Conservation (phyloP, 2,797 vertebrate species). For the Nyctalus aviator region DNA sequence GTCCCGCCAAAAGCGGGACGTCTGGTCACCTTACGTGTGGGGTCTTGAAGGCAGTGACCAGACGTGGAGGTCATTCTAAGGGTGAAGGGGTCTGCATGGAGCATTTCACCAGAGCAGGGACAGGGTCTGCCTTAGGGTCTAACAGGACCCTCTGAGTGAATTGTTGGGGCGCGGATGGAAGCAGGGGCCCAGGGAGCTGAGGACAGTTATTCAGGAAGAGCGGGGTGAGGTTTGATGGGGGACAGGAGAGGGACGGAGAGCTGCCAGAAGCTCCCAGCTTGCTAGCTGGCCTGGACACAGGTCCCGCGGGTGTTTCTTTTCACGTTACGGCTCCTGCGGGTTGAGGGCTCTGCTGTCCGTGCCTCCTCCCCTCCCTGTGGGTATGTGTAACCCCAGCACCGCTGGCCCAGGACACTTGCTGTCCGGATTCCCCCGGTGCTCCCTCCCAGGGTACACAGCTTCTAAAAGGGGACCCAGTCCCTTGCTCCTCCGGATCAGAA, state of each 20-base stretch:
- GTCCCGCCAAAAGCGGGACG: too few relatives aligned
- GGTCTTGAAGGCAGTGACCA: not conserved
- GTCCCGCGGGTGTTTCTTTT: not conserved
- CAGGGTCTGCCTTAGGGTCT: not conserved
- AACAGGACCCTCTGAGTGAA: not conserved
- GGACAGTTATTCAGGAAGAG: not conserved
- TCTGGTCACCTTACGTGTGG: too few relatives aligned
- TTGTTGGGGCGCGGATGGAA: accelerated
- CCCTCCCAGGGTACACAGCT: not conserved
- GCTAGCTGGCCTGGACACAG: not conserved
- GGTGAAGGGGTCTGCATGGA: not conserved
- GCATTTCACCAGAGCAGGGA: not conserved
- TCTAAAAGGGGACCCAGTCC: not conserved
- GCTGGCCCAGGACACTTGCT: not conserved
- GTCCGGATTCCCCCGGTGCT: not conserved
- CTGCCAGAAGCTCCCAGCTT: not conserved
- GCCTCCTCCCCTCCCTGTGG: not conserved
- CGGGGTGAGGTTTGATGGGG: accelerated
- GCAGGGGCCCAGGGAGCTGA: not conserved
- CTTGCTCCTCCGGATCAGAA: not conserved
- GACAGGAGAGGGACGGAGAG: accelerated
- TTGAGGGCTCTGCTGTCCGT: not conserved
- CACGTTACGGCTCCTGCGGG: not conserved
- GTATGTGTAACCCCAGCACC: not conserved
- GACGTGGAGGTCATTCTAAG: not conserved